A percentile compares a stretch with the other conserved stretches of the same genome.
Conservation (phyloP, 2,797 vertebrate genomes). For the Sciaenops ocellatus region DNA sequence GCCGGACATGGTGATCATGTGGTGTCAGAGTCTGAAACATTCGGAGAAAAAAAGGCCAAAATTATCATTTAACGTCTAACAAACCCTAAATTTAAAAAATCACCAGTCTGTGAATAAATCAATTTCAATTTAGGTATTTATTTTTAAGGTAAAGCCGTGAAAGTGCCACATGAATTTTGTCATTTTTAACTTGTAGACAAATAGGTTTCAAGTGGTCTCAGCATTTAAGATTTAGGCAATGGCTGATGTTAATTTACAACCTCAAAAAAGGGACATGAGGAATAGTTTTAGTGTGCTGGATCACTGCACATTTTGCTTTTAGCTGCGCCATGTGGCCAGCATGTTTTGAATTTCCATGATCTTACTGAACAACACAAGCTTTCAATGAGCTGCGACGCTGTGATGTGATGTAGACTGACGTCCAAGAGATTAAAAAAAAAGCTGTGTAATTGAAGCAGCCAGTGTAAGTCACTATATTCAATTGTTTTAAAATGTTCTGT, state of each 20-base stretch:
- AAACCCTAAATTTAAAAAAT: neutral
- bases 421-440: conserved; percentile 3
- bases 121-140: too few species aligned
- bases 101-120: too few species aligned
- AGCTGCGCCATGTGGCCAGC: conserved; percentile 45
- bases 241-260: conserved; percentile 49
- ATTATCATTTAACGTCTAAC: neutral
- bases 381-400: conserved; percentile 32
- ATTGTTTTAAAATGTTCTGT: conserved; percentile 38
- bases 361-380: conserved; percentile 21
- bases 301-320: conserved; percentile 28
- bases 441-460: conserved; percentile 20
- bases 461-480: neutral
- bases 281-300: conserved; percentile 25
- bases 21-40: neutral
- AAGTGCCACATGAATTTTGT: neutral
- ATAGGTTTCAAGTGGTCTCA: conserved; percentile 1
- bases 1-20: neutral
- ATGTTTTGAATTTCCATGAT: conserved; percentile 33
- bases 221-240: neutral
- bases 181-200: neutral
- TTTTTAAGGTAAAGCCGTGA: neutral
- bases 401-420: conserved; percentile 38
- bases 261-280: conserved; percentile 22
- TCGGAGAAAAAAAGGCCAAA: neutral